Evolutionary conservation across 2,888 invertebrate genomes (phyloP).

Genomic region (Pseudolycoriella hygida): DNA sequence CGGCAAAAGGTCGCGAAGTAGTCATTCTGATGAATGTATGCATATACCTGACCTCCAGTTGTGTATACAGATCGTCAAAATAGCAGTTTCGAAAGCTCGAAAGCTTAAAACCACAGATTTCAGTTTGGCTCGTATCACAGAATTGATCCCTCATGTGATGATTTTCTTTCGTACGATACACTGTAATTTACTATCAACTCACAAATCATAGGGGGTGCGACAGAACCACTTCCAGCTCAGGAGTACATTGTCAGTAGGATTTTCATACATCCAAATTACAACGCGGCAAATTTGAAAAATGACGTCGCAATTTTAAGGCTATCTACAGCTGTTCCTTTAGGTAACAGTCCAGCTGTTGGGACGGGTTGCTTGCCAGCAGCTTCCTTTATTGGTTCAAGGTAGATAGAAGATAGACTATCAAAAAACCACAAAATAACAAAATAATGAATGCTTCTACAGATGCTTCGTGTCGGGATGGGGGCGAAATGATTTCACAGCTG

Average conservation of each 20-base stretch:
- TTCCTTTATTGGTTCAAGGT: conserved; percentile 35
- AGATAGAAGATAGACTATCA: conserved; percentile 3
- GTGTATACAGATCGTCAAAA: too few species aligned
- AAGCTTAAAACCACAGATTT: too few species aligned
- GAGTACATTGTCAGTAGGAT: conserved; percentile 41
- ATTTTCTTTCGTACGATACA: too few species aligned
- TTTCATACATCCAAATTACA: conserved; percentile 46
- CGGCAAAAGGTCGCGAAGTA: too few species aligned
- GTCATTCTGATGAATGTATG: too few species aligned
- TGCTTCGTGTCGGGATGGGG: conserved; percentile 73
- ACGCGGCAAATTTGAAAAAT: conserved; percentile 52
- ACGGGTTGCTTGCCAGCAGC: conserved; percentile 41
- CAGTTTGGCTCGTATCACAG: too few species aligned
- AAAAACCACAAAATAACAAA: background rate
- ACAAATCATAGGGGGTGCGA: conserved; percentile 32
- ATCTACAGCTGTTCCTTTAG: conserved; percentile 36
- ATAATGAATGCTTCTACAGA: conserved; percentile 7
- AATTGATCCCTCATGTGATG: too few species aligned
- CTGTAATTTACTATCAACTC: too few species aligned
- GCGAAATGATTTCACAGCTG: conserved; percentile 49
- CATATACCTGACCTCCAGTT: too few species aligned
- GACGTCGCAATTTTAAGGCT: conserved; percentile 66
- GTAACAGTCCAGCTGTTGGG: conserved; percentile 37
- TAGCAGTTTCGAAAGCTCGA: too few species aligned
- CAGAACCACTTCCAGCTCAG: conserved; percentile 45